These are phyloP conservation scores for Trogon melanurus DNA, from an alignment of 2,113 vertebrate species.

Conservation along the genomic window DNA sequence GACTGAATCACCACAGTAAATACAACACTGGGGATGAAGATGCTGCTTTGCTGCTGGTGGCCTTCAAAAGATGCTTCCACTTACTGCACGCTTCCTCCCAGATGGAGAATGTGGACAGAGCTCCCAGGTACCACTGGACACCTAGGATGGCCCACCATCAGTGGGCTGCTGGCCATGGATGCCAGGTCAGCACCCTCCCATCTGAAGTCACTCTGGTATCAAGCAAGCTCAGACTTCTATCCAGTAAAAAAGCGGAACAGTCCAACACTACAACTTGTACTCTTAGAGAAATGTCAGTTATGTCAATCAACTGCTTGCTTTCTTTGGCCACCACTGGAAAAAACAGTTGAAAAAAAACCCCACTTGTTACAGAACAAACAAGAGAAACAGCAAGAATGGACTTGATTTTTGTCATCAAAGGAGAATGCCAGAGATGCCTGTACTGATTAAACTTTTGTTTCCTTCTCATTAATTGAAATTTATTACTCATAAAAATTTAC, in stretches of 20 bases:
- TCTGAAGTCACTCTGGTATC: background rate
- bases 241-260: background rate
- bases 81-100: rapidly evolving
- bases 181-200: background rate
- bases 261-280: background rate
- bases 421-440: background rate
- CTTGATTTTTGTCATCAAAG: background rate
- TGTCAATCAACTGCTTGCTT: background rate
- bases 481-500: background rate
- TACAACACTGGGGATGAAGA: background rate
- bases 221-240: background rate
- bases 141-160: background rate
- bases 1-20: background rate
- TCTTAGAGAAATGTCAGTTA: background rate
- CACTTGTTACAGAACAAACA: background rate
- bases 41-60: background rate
- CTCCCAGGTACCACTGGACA: background rate
- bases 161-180: background rate
- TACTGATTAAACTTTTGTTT: background rate
- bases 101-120: rapidly evolving
- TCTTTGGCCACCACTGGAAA: background rate
- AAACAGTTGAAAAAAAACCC: background rate
- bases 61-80: background rate
- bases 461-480: background rate
- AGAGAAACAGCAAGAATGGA: background rate